Evolutionary conservation across 2,888 invertebrate genomes (phyloP), one percentile per base, ranked within the genome.

Genomic region (Drosophila greeni): DNA sequence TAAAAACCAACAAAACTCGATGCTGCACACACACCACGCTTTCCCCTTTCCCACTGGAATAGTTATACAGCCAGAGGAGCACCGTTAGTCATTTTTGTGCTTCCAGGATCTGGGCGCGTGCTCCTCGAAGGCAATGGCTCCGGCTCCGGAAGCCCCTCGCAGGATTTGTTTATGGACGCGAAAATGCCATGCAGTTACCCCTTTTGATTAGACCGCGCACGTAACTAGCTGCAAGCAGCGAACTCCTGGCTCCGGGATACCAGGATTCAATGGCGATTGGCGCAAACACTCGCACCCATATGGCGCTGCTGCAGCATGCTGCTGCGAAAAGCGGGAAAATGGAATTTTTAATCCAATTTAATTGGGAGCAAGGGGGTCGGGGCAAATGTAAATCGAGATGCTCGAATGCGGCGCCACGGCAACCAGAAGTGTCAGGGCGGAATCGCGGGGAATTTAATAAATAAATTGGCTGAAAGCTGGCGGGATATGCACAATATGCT

Each of bases 1-100:
- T 88, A 88, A 88, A 88, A 88, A 87, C 88, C 87, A 88, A 88
- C 88, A 88, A 87, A 84, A 87, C 87, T 86, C 75, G 70, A 74
- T 72, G 74, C 54, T 66, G 70, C 82, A 78, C 60, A 66, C 54
- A 65, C 64, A 39, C 29, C 31, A 52, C 48, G 23, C 31, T 47
- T 56, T 43, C 66, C 59, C 62, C 67, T 64, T 58, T 59, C 14
- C 14, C 20, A 1, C 4, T 5, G 74, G 66, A 73, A 70, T 69
- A 66, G 74, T 51, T 68, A 20, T 31, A 29, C 14, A 18, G 54
- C 37, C 65, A 58, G 40, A 20, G 26, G 37, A 24, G 60, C 37
- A 43, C n/a, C 57, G 59, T 53, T 62, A 62, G 69, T 59, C 66
- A 74, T 75, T 83, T 81, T 81, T 70, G 52, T 34, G 52, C 42